Base-by-base conservation (phyloP, 2,888 invertebrate species). In the Microplitis deprimator region DNA sequence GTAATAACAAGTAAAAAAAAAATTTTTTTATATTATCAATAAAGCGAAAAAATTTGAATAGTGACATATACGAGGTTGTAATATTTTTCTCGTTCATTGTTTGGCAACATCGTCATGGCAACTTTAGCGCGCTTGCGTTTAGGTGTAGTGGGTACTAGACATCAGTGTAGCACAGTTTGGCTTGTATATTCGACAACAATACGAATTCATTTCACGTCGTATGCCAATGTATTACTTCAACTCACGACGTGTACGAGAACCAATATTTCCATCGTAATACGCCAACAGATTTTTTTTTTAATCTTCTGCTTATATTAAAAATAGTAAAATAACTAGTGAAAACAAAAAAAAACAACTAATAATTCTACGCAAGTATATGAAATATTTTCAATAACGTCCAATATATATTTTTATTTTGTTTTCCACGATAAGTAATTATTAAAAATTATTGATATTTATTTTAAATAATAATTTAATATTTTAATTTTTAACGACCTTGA, bases 51-150 rank as follows among this genome's bases (percentile, higher is more conserved):
- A 29, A 29, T 65, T 65, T 20, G 3, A 29, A 20, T 29, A 65
- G 38, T 39, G 8, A 17, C 61, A 20, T 69, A 59, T 69, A 13
- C 39, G 61, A 39, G 38, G 50, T 50, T 50, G 50, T 50, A 13
- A 13, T 13, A 50, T 50, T 13, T 50, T 75, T 77, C 38, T 41
- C 64, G 74, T 68, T 75, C 81, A 85, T 81, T 85, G 85, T 84
- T 83, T 81, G 84, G 78, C 77, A 82, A 77, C 69, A 73, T 87
- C 79, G 80, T 83, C 83, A 87, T 87, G 84, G 84, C 76, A 84
- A 87, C 86, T 79, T 20, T 76, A 13, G 68, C 76, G 59, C 77
- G 77, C 75, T 40, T 76, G 77, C 76, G 74, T 68, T 76, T 72
- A 39, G 20, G 68, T 60, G 38, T 50, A 17, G 29, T 59, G 59